Conservation (phyloP, 2,113 vertebrate species). For the Bostrychus sinensis region DNA sequence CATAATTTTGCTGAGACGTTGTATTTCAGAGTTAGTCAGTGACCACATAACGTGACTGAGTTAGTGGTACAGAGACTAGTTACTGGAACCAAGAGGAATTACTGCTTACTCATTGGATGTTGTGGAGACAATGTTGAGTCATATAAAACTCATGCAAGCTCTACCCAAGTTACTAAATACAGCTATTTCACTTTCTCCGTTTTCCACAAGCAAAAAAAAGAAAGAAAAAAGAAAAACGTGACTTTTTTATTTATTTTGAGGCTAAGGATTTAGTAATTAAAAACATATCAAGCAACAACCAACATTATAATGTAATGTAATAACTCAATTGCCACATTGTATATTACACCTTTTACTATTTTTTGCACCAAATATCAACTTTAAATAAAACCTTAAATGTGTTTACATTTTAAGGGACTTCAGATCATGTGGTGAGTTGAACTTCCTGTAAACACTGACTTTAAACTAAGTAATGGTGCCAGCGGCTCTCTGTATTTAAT, state of each 20-base stretch:
- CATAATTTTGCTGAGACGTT: background rate
- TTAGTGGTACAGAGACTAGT: constrained; percentile 3
- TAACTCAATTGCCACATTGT: background rate
- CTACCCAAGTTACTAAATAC: background rate
- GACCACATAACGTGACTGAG: constrained; percentile 43
- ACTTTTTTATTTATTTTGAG: no score
- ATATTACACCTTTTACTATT: constrained; percentile 21
- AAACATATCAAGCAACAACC: no score
- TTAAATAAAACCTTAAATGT: constrained; percentile 9
- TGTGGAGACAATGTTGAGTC: constrained; percentile 55
- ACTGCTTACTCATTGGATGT: constrained; percentile 36
- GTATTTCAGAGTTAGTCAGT: constrained; percentile 59
- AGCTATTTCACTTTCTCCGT: background rate
- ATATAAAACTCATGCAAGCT: constrained; percentile 16
- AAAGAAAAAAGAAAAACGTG: no score
- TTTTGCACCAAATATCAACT: constrained; percentile 48
- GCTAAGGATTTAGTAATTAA: no score
- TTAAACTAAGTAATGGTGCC: constrained; percentile 34
- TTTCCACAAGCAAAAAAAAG: background rate
- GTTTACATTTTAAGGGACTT: background rate
- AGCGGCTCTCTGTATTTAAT: constrained; percentile 9
- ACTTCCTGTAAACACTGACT: no score
- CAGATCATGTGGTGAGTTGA: constrained; percentile 30
- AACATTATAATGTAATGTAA: no score
- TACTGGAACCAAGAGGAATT: constrained; percentile 55